Conservation (phyloP, 2,888 invertebrate species). For the Bombyx huttoni region DNA sequence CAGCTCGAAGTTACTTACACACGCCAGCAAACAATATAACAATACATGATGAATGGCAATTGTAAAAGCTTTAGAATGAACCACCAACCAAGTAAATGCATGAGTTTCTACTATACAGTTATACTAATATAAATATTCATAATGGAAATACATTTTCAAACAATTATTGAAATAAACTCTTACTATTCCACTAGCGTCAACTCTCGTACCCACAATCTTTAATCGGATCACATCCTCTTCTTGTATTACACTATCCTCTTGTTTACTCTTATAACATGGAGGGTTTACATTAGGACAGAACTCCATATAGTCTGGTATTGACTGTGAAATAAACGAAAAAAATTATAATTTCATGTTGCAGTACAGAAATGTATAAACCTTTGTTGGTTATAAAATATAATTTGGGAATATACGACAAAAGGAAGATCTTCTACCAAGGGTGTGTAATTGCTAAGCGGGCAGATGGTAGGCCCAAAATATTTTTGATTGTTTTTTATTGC, state of each 20-base stretch:
- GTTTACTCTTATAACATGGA: conserved; percentile 98
- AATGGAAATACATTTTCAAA: neutral
- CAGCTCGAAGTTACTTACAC: too few species aligned
- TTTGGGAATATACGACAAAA: too few species aligned
- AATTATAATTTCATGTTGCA: neutral
- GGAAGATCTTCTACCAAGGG: too few species aligned
- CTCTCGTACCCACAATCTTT: conserved; percentile 98
- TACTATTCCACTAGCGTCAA: conserved; percentile 98
- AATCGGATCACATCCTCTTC: conserved; percentile 97
- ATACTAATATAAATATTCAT: too few species aligned
- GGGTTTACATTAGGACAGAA: conserved; percentile 98
- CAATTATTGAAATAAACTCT: conserved; percentile 46
- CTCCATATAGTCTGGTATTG: conserved; percentile 99
- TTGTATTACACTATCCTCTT: conserved; percentile 97
- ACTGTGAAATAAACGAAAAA: conserved; percentile 71
- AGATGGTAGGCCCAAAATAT: too few species aligned
- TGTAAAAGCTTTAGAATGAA: too few species aligned
- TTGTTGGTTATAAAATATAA: neutral
- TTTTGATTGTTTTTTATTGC: too few species aligned
- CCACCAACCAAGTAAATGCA: too few species aligned
- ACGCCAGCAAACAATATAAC: too few species aligned
- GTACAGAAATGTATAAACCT: neutral
- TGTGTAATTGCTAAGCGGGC: too few species aligned
- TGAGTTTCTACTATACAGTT: too few species aligned
- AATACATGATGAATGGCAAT: too few species aligned